Evolutionary conservation across 1,140 invertebrate species (phyloP).

Genomic region (Doryteuthis pealeii): DNA sequence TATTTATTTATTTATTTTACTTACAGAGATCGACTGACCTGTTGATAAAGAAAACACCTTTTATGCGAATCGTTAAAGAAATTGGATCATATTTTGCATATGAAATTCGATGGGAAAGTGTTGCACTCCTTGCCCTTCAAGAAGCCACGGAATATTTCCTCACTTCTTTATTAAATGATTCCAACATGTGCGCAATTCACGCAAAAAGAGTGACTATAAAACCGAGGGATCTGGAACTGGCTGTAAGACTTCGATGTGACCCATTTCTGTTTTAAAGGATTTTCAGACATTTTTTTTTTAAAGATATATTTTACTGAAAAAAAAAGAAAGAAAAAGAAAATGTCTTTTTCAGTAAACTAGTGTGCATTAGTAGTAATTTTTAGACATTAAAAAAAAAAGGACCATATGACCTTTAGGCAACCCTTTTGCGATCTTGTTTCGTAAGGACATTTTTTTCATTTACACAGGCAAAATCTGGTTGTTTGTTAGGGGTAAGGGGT

Average conservation of each 20-base stretch:
- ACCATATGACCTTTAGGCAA: no score
- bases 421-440: no score
- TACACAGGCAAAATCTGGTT: no score
- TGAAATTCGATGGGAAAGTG: background rate
- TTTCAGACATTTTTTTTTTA: no score
- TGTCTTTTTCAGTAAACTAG: no score
- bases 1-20: background rate
- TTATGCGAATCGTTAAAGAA: background rate
- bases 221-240: background rate
- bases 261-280: no score
- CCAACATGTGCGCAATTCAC: background rate
- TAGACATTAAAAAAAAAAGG: no score
- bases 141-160: background rate
- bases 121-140: background rate
- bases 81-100: background rate
- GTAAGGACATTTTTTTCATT: no score
- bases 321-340: no score
- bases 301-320: no score
- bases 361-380: no score
- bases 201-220: background rate
- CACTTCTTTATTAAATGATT: background rate
- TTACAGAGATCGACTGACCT: background rate
- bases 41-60: background rate
- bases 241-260: background rate
- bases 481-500: no score